Evolutionary conservation across 2,113 vertebrate genomes (phyloP).

Genomic region (Scomber japonicus): DNA sequence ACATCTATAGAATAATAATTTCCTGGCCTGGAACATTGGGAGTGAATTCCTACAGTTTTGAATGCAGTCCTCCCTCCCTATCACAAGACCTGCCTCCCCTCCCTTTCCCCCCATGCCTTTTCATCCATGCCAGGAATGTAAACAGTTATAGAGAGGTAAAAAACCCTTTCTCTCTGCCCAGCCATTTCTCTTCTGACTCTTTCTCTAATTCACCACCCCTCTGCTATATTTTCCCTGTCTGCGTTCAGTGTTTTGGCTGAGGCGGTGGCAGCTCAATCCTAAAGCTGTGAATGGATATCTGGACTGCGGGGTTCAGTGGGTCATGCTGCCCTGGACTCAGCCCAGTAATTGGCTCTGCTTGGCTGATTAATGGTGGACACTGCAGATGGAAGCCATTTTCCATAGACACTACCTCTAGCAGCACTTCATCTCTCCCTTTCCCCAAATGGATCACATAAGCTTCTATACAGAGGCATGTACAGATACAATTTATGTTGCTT

Average conservation of each 20-base stretch:
- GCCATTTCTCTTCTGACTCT: slow-evolving; percentile 46
- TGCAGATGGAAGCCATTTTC: slow-evolving; percentile 81
- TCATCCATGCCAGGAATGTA: slow-evolving; percentile 78
- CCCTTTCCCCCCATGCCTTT: slow-evolving; percentile 46
- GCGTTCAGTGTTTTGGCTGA: slow-evolving; percentile 46
- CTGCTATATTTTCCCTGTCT: slow-evolving; percentile 22
- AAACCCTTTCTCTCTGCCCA: slow-evolving; percentile 55
- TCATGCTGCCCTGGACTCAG: slow-evolving; percentile 63
- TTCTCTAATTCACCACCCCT: slow-evolving; percentile 41
- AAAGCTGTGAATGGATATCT: slow-evolving; percentile 69
- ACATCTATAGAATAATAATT: neutral
- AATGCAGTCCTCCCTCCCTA: slow-evolving; percentile 48
- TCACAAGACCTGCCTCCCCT: slow-evolving; percentile 56
- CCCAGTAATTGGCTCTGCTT: slow-evolving; percentile 81
- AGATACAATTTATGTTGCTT: slow-evolving; percentile 33
- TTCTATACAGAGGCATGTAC: slow-evolving; percentile 28
- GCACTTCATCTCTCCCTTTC: slow-evolving; percentile 46
- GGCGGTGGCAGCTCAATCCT: slow-evolving; percentile 41
- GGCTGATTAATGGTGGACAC: slow-evolving; percentile 82
- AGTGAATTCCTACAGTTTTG: slow-evolving; percentile 65
- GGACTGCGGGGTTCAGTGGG: slow-evolving; percentile 70
- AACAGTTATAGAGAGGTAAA: slow-evolving; percentile 68
- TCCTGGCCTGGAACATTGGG: slow-evolving; percentile 33
- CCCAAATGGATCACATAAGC: slow-evolving; percentile 55
- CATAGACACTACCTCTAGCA: slow-evolving; percentile 64